A percentile compares a stretch with the other conserved stretches of the same genome.
These are phyloP conservation scores for Nyleta sp. DNA, from an alignment of 2,888 invertebrate genomes.

Conservation along the genomic window DNA sequence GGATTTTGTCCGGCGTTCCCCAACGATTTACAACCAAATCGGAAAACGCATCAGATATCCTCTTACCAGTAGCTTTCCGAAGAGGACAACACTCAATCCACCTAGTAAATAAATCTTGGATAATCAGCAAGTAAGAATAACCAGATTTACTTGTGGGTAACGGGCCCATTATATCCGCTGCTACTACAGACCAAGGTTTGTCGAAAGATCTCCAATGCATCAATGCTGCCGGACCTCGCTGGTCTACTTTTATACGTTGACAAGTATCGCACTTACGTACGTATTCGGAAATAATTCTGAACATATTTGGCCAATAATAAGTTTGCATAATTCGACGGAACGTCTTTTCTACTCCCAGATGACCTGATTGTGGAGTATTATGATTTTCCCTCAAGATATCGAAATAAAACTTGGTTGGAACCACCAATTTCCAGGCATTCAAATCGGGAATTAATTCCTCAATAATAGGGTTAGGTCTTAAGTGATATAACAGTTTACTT, in stretches of 20 bases:
- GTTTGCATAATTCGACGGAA: not conserved
- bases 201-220: not conserved
- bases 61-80: not conserved
- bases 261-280: not conserved
- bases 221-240: not conserved
- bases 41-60: no score
- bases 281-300: not conserved
- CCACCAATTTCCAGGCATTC: constrained; percentile 24
- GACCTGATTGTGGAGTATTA: constrained; percentile 11
- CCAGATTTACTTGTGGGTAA: constrained; percentile 51
- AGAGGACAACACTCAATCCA: constrained; percentile 45
- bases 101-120: constrained; percentile 67
- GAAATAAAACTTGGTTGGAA: not conserved
- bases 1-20: no score
- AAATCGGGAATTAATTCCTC: constrained; percentile 3
- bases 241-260: not conserved
- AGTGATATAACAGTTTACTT: not conserved
- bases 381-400: not conserved
- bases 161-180: constrained; percentile 63
- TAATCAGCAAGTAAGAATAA: constrained; percentile 56
- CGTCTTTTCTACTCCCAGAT: constrained; percentile 25
- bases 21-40: no score
- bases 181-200: constrained; percentile 60
- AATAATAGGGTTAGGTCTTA: not conserved
- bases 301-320: constrained; percentile 11